These are phyloP conservation scores for Molossus molossus DNA, from an alignment of 2,797 vertebrate species.

Conservation along the genomic window DNA sequence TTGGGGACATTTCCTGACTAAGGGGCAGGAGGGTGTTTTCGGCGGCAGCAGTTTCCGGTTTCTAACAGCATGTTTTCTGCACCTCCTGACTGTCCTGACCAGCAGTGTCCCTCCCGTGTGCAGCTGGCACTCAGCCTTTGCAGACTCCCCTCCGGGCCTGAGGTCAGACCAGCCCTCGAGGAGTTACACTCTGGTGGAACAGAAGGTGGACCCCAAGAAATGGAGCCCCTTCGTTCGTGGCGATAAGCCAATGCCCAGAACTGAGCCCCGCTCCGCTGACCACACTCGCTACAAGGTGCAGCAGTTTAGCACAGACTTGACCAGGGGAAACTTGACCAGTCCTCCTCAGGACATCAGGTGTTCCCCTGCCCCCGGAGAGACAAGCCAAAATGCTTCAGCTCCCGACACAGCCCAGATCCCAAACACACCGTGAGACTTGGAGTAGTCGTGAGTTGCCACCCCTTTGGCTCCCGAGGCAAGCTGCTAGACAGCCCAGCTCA, in stretches of 20 bases:
- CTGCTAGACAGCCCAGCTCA: not conserved
- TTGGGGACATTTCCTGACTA: not conserved
- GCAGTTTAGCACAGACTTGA: not conserved
- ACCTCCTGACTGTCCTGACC: not conserved
- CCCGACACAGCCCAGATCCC: not conserved
- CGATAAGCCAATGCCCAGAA: not conserved
- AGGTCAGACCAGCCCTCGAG: fast-evolving
- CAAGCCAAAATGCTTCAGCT: not conserved
- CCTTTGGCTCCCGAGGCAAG: not conserved
- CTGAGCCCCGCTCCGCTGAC: not conserved
- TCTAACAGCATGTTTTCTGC: not conserved
- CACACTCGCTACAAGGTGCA: not conserved
- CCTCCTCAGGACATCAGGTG: not conserved
- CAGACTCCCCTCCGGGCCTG: not conserved
- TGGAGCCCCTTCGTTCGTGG: not conserved
- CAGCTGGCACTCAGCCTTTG: not conserved
- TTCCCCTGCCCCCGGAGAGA: not conserved
- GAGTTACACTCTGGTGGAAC: not conserved
- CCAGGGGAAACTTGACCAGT: not conserved
- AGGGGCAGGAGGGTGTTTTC: not conserved
- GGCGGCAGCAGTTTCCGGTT: not conserved
- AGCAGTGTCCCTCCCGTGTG: not conserved
- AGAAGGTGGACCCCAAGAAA: not conserved
- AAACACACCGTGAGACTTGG: no score
- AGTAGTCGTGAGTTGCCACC: no score